Conservation (phyloP, 2,113 vertebrate species). For the Petrocephalus microphthalmus region DNA sequence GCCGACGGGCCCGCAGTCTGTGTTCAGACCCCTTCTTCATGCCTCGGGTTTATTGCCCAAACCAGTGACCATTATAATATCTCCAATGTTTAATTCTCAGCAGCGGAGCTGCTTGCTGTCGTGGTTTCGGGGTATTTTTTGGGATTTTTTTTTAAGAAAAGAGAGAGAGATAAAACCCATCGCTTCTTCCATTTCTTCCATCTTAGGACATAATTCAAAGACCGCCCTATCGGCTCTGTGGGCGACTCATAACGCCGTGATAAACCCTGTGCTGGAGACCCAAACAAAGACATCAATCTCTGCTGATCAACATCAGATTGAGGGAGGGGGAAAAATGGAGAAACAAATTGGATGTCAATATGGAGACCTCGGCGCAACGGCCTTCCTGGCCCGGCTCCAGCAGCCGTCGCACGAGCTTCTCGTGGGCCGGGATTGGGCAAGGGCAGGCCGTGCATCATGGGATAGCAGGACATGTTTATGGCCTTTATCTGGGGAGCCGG, state of each 20-base stretch:
- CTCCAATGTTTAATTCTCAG: conserved; percentile 29
- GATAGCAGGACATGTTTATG: background rate
- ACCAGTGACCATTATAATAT: conserved; percentile 11
- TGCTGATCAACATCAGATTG: conserved; percentile 46
- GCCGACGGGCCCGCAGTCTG: no score
- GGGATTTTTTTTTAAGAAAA: background rate
- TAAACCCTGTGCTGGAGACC: conserved; percentile 39
- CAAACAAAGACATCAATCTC: conserved; percentile 52
- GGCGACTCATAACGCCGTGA: conserved; percentile 41
- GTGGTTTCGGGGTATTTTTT: conserved; percentile 22
- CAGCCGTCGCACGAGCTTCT: background rate
- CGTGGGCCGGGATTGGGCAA: background rate
- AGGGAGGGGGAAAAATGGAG: conserved; percentile 28
- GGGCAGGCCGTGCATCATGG: background rate
- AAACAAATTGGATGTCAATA: conserved; percentile 49
- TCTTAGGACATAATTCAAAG: conserved; percentile 45
- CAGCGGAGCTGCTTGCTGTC: conserved; percentile 19
- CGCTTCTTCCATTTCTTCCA: conserved; percentile 34
- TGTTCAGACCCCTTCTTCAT: background rate
- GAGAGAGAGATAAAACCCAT: conserved; percentile 40
- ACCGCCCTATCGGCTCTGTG: conserved; percentile 33
- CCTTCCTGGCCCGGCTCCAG: conserved; percentile 27
- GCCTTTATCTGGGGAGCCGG: background rate
- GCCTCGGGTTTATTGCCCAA: background rate
- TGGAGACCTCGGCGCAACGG: conserved; percentile 27